A percentile compares a stretch with the other conserved stretches of the same genome.
Conservation (phyloP, 2,113 vertebrate genomes). For the Riparia riparia region DNA sequence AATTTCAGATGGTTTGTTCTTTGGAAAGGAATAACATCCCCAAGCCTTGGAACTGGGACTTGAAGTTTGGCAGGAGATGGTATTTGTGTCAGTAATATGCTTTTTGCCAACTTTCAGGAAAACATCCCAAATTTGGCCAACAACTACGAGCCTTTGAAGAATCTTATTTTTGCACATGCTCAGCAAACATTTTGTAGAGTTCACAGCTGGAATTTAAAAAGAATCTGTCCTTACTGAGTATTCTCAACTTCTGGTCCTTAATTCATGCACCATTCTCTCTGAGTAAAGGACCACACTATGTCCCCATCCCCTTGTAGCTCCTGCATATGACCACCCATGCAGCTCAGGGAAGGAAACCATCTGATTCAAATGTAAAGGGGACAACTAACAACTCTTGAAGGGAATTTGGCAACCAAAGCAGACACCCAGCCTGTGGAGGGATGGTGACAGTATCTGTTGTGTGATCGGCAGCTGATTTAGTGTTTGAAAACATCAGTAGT, state of each 20-base stretch:
- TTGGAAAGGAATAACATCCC: slow-evolving; percentile 16
- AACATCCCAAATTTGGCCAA: slow-evolving; percentile 67
- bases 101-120: slow-evolving; percentile 56
- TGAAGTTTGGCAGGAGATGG: slow-evolving; percentile 42
- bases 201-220: background rate
- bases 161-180: background rate
- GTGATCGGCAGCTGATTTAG: background rate
- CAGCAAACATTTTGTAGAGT: slow-evolving; percentile 8
- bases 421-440: background rate
- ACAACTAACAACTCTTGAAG: background rate
- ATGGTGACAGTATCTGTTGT: background rate
- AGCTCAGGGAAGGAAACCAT: background rate
- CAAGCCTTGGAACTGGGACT: slow-evolving; percentile 9
- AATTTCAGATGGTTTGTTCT: slow-evolving; percentile 7
- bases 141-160: background rate
- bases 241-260: background rate
- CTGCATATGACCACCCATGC: background rate
- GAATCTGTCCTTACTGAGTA: background rate
- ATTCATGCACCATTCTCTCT: background rate
- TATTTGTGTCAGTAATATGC: slow-evolving; percentile 26
- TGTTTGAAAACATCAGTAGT: background rate
- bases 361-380: background rate
- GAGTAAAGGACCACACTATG: background rate
- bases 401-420: background rate
- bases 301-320: background rate